Base-by-base conservation (phyloP, 2,888 invertebrate species). In the Nipponacmea schrenckii region DNA sequence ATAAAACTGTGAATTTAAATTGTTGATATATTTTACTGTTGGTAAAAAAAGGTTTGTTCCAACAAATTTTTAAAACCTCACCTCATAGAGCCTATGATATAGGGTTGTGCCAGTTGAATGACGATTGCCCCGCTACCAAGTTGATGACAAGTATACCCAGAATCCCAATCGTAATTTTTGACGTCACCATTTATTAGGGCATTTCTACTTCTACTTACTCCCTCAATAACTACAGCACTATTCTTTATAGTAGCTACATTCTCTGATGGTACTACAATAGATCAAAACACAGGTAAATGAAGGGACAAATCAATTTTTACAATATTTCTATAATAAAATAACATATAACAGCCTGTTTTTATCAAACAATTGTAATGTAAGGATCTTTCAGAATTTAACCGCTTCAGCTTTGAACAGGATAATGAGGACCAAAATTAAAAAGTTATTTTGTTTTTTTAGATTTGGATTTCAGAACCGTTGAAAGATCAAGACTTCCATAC, bases 141-240 rank as follows among this genome's bases (percentile, higher is more conserved):
- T 90, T 97, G 97, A 79, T 98, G 97, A 89, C 97, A 98, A 5
- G 97, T 98, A 90, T 98, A 98, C 77, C 98, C 98, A 70, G 95
- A 95, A 90, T 99, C 98, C 98, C 98, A 98, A 91, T 98, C 97
- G 90, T 98, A 99, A 90, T 95, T 94, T 84, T 93, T 92, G 70
- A 93, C 95, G 89, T 98, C 96, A 17, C 98, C 98, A 91, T 99
- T 98, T 74, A 99, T 92, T 15, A 99, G 91, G 0, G 97, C 95
- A 91, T 99, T 97, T 79, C 98, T 92, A 65, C 94, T 94, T 15
- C 98, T 94, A 85, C 93, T 92, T 12, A 99, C 98, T 72, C 99
- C 99, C 91, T 99, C 98, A 63, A 96, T 94, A 74, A 99, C 98
- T 82, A 93, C 93, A 2, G 99, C 98, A 89, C 95, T 94, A 84